Evolutionary conservation across 1,140 invertebrate species (phyloP).

Genomic region (Atta texana): DNA sequence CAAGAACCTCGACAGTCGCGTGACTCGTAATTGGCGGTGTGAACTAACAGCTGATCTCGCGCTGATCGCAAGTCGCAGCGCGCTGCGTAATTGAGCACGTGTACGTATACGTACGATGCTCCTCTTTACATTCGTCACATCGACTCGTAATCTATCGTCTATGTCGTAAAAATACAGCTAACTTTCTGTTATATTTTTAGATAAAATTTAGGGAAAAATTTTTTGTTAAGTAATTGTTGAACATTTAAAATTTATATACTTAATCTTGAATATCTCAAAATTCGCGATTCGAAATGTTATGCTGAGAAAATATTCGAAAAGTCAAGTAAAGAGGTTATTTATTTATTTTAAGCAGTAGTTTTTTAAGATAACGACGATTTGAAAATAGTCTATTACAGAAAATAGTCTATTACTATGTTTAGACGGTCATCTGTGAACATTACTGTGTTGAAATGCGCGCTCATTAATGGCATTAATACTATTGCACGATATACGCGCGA

Average conservation of each 20-base stretch:
- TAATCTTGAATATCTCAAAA: no score
- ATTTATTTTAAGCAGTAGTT: no score
- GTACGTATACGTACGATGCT: background rate
- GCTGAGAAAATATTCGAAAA: no score
- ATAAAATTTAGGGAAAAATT: background rate
- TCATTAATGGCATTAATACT: no score
- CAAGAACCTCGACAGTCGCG: slow-evolving; percentile 70
- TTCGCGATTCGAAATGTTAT: no score
- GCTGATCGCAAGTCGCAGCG: slow-evolving; percentile 45
- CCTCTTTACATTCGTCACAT: background rate
- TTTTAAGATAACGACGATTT: no score
- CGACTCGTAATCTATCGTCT: background rate
- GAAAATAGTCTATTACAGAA: no score
- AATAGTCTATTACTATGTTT: no score
- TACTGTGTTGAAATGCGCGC: no score
- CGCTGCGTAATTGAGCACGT: slow-evolving; percentile 46
- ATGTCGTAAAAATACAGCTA: background rate
- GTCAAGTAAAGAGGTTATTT: no score
- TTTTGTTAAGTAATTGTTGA: background rate
- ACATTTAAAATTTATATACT: background rate
- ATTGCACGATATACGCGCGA: no score
- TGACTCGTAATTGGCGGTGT: slow-evolving; percentile 68
- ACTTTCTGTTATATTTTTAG: background rate
- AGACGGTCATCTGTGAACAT: no score
- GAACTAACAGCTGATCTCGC: slow-evolving; percentile 74